Evolutionary conservation across 2,797 vertebrate species (phyloP).

Genomic region (Pipistrellus pygmaeus): DNA sequence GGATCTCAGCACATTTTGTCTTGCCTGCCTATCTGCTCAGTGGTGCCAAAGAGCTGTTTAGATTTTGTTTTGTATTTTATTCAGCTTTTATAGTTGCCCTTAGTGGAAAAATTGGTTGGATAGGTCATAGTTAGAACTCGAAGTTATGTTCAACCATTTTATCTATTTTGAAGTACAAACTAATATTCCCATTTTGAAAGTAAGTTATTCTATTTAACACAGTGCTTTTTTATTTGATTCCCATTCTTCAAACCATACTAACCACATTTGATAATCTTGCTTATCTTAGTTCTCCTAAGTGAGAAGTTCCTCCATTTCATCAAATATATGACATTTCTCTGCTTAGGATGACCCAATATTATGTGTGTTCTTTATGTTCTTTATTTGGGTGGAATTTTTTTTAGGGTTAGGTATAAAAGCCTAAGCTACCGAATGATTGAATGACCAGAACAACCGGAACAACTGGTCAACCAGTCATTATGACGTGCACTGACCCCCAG

Average conservation of each 20-base stretch:
- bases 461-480: no score
- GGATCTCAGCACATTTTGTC: not conserved
- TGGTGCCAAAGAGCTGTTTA: not conserved
- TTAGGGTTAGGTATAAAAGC: not conserved
- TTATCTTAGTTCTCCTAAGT: not conserved
- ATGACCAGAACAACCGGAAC: no score
- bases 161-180: conserved; percentile 27
- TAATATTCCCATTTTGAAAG: conserved; percentile 21
- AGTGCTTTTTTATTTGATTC: not conserved
- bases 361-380: not conserved
- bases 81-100: not conserved
- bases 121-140: not conserved
- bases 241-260: not conserved
- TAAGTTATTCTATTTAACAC: not conserved
- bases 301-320: not conserved
- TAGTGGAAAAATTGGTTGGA: not conserved
- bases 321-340: not conserved
- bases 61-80: conserved; percentile 21
- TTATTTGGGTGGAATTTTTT: not conserved
- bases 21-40: not conserved
- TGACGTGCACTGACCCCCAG: no score
- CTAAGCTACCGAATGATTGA: no score
- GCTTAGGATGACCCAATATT: not conserved
- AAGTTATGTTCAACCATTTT: not conserved
- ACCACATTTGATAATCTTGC: not conserved